These are phyloP conservation scores for Chymomyza fuscimana DNA, from an alignment of 2,888 invertebrate genomes.

Conservation along the genomic window DNA sequence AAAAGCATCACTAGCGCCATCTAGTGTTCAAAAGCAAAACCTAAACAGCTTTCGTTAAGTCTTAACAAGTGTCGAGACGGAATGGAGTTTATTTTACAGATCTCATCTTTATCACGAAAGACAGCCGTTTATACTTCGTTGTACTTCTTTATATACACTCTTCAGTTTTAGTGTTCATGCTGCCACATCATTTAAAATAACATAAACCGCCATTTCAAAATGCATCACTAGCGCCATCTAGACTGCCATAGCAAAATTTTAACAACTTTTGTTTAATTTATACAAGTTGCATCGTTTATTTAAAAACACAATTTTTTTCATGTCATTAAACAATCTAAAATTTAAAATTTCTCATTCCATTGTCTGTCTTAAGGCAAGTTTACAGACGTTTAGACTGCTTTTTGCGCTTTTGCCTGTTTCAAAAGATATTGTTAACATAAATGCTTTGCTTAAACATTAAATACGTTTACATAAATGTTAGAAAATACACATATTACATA, in stretches of 20 bases:
- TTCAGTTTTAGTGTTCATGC: too few species aligned
- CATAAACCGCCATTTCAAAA: too few species aligned
- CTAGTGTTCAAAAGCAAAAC: too few species aligned
- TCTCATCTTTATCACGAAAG: too few species aligned
- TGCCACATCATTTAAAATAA: too few species aligned
- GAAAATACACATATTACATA: not conserved
- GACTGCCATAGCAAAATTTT: not conserved
- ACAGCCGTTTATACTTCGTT: too few species aligned
- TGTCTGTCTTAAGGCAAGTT: slow-evolving; percentile 77
- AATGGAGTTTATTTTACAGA: too few species aligned
- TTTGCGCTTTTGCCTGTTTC: slow-evolving; percentile 14
- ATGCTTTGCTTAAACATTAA: slow-evolving; percentile 56
- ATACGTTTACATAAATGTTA: slow-evolving; percentile 2
- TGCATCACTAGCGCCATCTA: not conserved
- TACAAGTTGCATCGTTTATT: not conserved
- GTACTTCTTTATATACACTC: too few species aligned
- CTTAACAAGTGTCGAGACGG: too few species aligned
- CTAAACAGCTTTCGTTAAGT: too few species aligned
- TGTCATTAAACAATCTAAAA: slow-evolving; percentile 64
- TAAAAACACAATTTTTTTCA: not conserved
- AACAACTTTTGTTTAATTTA: not conserved
- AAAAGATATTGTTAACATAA: slow-evolving; percentile 54
- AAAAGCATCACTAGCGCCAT: not conserved
- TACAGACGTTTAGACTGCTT: slow-evolving; percentile 28
- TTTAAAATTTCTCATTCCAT: slow-evolving; percentile 69